Base-by-base conservation (phyloP, 2,888 invertebrate species). In the Petrolisthes manimaculis region DNA sequence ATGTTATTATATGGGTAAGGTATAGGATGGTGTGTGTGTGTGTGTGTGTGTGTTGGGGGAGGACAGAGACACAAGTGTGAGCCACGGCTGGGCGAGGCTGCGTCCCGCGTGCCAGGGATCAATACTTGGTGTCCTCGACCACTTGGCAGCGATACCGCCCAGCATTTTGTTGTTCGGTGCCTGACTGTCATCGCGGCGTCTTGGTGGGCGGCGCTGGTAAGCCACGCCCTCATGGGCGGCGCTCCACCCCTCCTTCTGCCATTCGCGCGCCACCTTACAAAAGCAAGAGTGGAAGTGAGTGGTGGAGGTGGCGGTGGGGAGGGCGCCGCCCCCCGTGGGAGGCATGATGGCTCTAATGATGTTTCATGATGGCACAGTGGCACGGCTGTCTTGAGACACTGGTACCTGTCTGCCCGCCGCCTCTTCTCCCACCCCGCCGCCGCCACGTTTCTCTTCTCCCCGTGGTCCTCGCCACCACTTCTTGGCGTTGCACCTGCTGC, bases 271-370 rank as follows among this genome's bases (percentile, higher is more conserved):
- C 54, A 21, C 61, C 21, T 83, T 83, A 86, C 86, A 86, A 83
- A 83, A 54, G 24, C 54, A 56, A n/a, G 37, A 71, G 83, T 8
- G 81, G 67, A 53, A 71, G 86, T 78, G 89, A 86, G 86, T 89
- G 83, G 83, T 78, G 80, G 86, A 83, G 82, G 83, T 61, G 81
- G 86, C 78, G 61, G 82, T 67, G 83, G 83, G 71, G 89, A 83
- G 89, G 83, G 83, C 86, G 71, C 86, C 77, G 77, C 77, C 86
- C 82, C 86, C 86, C 86, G 83, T 79, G 84, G 84, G 83, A 88
- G 88, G 89, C 86, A 86, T 86, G 89, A 89, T 89, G 86, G 89
- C 83, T 86, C 89, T 86, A 89, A 86, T 89, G 89, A 89, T 89
- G 89, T 83, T 83, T 89, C 89, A 82, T 89, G 89, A 89, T 89